Conservation (phyloP, 2,888 invertebrate species). For the Ischnura elegans region DNA sequence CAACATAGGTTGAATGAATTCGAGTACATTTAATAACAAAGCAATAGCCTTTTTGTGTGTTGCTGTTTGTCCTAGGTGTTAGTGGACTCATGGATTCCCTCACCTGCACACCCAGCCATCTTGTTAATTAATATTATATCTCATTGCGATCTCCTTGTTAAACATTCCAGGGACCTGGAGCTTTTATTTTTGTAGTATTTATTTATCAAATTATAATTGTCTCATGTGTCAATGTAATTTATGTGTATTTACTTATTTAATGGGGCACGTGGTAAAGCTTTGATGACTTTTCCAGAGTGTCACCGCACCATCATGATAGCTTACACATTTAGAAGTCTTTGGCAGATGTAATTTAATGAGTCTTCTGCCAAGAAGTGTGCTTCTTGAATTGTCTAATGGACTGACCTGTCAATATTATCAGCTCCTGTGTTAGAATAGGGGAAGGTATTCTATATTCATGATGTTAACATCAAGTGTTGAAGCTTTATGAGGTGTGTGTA, state of each 20-base stretch:
- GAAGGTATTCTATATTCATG: slow-evolving; percentile 62
- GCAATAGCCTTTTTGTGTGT: slow-evolving; percentile 72
- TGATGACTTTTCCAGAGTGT: slow-evolving; percentile 64
- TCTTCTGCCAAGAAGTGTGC: slow-evolving; percentile 65
- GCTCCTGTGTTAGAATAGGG: slow-evolving; percentile 71
- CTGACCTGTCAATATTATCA: slow-evolving; percentile 70
- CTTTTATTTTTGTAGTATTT: slow-evolving; percentile 69
- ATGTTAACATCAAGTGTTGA: slow-evolving; percentile 59
- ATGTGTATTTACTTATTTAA: slow-evolving; percentile 68
- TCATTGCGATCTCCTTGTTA: slow-evolving; percentile 67
- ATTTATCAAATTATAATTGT: slow-evolving; percentile 68
- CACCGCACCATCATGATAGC: slow-evolving; percentile 56
- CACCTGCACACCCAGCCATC: slow-evolving; percentile 68
- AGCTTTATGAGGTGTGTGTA: slow-evolving; percentile 71
- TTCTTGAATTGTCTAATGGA: slow-evolving; percentile 70
- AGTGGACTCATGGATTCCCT: slow-evolving; percentile 66
- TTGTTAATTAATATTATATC: slow-evolving; percentile 69
- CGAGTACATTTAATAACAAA: slow-evolving; percentile 63
- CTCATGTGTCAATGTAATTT: slow-evolving; percentile 68
- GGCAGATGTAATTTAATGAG: slow-evolving; percentile 8
- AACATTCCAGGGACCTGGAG: slow-evolving; percentile 68
- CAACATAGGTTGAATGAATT: slow-evolving; percentile 60
- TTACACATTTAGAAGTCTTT: slow-evolving; percentile 60
- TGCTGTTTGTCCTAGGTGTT: slow-evolving; percentile 72
- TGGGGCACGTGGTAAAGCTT: slow-evolving; percentile 62